Evolutionary conservation across 30 jellyfish, hydroid and myxozoan species (phyloP), one percentile per base, ranked within the genome.

Genomic region (Nemopilema nomurai): DNA sequence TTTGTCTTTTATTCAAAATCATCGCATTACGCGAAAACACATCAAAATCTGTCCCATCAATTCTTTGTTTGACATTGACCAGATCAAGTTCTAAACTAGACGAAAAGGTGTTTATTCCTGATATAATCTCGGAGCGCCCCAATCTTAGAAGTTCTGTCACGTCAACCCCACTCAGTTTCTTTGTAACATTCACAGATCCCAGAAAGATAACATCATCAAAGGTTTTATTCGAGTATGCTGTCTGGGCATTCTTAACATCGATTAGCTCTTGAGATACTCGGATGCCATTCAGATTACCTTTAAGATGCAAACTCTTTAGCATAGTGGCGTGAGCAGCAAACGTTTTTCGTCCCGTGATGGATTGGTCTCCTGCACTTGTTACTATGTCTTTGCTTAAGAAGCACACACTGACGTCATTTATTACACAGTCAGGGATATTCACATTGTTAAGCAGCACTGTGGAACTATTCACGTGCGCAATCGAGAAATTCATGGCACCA

Each of bases 31-130:
- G 79, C 25, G 71, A 16, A 26, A 92, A 82, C 23, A 1, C 68
- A 17, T 71, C 69, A 67, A 92, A 67, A 65, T 87, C 82, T 19
- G 87, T 84, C 16, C 86, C 87, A 77, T 92, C 91, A 67, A 87
- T 17, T 20, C 1, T 1, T 27, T 86, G 87, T 24, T 52, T 16
- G 18, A 62, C 41, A 20, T 28, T 31, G 21, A 65, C 31, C n/a
- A 17, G 16, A 17, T 16, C 64, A 18, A 73, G 72, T 25, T 33
- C 64, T 26, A 84, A 22, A 21, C 13, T 30, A 7, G 62, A 62
- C 0, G 25, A 20, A 26, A 82, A 49, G 27, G 69, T 25, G 25
- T 68, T 82, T 8, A 8, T 27, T 18, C 84, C 90, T 19, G 17
- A 23, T 6, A 82, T 29, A 21, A 71, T 26, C 75, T 92, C 97